Conservation (phyloP, 2,113 vertebrate species). For the Clarias batrachus region DNA sequence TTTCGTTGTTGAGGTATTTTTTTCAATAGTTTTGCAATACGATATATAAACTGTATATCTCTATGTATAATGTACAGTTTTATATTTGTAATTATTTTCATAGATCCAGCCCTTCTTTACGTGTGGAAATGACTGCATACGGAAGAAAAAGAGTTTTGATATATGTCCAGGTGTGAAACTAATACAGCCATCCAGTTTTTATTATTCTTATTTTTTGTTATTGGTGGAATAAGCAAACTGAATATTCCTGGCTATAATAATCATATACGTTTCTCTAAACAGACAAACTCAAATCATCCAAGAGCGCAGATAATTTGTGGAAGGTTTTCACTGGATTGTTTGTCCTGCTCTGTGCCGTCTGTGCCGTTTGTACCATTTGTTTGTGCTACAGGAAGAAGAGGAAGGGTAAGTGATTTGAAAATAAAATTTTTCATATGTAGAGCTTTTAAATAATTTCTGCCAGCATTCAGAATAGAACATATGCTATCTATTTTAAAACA, state of each 20-base stretch:
- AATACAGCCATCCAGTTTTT: background rate
- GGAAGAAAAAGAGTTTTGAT: background rate
- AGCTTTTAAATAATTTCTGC: background rate
- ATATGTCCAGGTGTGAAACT: constrained; percentile 51
- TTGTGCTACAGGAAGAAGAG: background rate
- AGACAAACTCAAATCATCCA: background rate
- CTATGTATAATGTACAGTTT: background rate
- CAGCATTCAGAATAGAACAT: background rate
- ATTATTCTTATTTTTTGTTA: background rate
- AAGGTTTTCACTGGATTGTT: constrained; percentile 16
- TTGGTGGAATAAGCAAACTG: background rate
- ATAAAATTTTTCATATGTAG: background rate
- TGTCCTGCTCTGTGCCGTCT: constrained; percentile 28
- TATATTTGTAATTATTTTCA: constrained; percentile 28
- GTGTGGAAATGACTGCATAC: constrained; percentile 69
- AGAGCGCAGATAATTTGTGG: constrained; percentile 10
- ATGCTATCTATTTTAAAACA: background rate
- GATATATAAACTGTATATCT: background rate
- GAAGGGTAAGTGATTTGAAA: constrained; percentile 22
- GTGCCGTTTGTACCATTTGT: constrained; percentile 26
- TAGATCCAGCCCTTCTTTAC: constrained; percentile 72
- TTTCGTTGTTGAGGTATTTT: constrained; percentile 63
- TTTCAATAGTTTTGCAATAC: background rate
- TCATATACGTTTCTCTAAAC: background rate
- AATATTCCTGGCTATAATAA: background rate